A percentile compares a stretch with the other conserved stretches of the same genome.
Evolutionary conservation across 2,797 vertebrate species (phyloP).

Genomic region (Glyptemys insculpta): DNA sequence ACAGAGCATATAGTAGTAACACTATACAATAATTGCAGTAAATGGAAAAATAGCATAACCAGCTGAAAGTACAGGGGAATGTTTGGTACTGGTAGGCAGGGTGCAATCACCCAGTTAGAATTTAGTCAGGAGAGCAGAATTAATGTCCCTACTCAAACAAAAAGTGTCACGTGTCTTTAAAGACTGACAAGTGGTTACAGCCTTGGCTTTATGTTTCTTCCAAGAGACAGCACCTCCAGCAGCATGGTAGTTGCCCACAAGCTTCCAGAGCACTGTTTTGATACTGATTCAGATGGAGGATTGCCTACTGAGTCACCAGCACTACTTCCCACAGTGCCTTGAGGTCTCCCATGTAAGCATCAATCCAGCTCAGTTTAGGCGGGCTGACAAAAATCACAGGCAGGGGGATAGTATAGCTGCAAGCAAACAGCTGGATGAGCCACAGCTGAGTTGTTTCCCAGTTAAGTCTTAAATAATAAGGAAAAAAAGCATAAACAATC

Average conservation of each 20-base stretch:
- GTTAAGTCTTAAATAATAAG: conserved; percentile 9
- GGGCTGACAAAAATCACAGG: neutral
- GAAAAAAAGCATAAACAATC: conserved; percentile 21
- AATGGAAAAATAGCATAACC: neutral
- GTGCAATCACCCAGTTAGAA: neutral
- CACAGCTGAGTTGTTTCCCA: neutral
- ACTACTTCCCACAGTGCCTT: neutral
- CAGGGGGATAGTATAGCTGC: neutral
- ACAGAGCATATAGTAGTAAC: neutral
- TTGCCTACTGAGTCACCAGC: neutral
- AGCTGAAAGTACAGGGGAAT: neutral
- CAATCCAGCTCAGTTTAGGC: neutral
- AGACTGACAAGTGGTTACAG: neutral
- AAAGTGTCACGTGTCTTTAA: neutral
- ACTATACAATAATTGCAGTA: neutral
- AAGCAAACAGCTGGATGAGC: conserved; percentile 10
- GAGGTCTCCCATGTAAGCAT: neutral
- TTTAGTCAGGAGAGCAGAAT: neutral
- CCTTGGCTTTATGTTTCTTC: neutral
- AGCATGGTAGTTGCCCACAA: accelerated
- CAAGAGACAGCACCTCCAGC: neutral
- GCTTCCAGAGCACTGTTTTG: neutral
- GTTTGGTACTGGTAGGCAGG: neutral
- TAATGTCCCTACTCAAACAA: neutral
- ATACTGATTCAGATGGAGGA: neutral